These are phyloP conservation scores for Myanophis thanlyinensis DNA, from an alignment of 2,113 vertebrate species.

Conservation along the genomic window DNA sequence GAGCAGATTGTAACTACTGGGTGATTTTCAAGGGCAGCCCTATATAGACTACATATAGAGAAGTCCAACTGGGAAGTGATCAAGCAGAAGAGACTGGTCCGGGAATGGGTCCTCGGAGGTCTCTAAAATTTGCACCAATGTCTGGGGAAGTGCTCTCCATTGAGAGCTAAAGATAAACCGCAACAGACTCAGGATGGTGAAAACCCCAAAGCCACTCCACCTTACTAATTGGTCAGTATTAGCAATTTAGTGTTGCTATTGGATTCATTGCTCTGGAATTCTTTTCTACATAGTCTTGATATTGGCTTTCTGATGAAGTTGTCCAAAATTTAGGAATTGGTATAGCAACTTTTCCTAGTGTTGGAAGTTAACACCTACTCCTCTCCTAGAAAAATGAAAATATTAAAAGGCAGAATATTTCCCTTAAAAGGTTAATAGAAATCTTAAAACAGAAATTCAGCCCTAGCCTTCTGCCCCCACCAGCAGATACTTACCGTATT, in stretches of 20 bases:
- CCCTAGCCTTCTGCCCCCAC: too few species aligned
- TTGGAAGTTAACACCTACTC: too few species aligned
- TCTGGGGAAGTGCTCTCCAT: not conserved
- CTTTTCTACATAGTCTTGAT: not conserved
- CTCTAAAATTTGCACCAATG: not conserved
- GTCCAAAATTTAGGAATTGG: not conserved
- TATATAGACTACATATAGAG: not conserved
- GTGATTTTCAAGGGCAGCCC: not conserved
- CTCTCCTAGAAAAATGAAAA: too few species aligned
- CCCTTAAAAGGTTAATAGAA: too few species aligned
- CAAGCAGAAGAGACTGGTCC: not conserved
- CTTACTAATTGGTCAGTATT: not conserved
- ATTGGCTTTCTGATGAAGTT: not conserved
- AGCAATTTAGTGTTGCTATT: not conserved
- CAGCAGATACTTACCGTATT: too few species aligned
- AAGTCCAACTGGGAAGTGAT: not conserved
- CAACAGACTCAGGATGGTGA: not conserved
- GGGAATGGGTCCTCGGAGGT: not conserved
- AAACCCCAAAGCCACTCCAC: not conserved
- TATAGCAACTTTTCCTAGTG: slow-evolving; percentile 13
- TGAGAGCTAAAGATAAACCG: not conserved
- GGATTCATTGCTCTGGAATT: rapidly evolving
- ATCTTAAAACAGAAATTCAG: too few species aligned
- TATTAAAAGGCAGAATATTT: too few species aligned
- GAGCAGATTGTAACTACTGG: not conserved